Percentiles rank a stretch among this genome's conserved stretches.
Conservation (phyloP, 2,888 invertebrate species). For the Drosophila buzzatii region DNA sequence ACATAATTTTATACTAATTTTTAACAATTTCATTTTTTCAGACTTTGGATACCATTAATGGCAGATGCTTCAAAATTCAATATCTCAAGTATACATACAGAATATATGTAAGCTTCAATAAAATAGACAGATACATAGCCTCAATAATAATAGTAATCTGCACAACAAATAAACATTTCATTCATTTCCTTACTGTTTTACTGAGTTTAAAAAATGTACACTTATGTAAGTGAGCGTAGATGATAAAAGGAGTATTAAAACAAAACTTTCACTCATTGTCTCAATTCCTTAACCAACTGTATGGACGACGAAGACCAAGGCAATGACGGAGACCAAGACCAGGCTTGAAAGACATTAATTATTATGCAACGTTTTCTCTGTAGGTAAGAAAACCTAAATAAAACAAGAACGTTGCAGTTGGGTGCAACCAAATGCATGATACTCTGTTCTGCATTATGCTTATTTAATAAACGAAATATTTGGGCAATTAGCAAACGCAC, state of each 20-base stretch:
- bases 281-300: constrained; percentile 64
- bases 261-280: constrained; percentile 61
- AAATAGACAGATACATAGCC: background rate
- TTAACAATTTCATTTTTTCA: too few relatives aligned
- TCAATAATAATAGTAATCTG: background rate
- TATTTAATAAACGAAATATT: too few relatives aligned
- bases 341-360: constrained; percentile 34
- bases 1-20: too few relatives aligned
- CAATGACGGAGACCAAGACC: background rate
- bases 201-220: background rate
- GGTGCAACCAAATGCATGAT: too few relatives aligned
- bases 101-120: background rate
- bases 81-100: too few relatives aligned
- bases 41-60: too few relatives aligned
- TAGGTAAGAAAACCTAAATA: too few relatives aligned
- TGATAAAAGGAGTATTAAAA: constrained; percentile 59
- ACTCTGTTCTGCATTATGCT: too few relatives aligned
- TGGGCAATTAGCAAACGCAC: too few relatives aligned
- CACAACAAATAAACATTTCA: background rate
- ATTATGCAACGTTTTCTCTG: constrained; percentile 49
- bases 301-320: constrained; percentile 29
- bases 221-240: constrained; percentile 43
- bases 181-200: background rate
- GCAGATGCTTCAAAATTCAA: too few relatives aligned
- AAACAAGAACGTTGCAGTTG: too few relatives aligned